Percentiles rank a stretch among this genome's conserved stretches.
phyloP scores from a whole-genome alignment of 2,888 invertebrate species.

The Anagyrus pseudococci region DNA sequence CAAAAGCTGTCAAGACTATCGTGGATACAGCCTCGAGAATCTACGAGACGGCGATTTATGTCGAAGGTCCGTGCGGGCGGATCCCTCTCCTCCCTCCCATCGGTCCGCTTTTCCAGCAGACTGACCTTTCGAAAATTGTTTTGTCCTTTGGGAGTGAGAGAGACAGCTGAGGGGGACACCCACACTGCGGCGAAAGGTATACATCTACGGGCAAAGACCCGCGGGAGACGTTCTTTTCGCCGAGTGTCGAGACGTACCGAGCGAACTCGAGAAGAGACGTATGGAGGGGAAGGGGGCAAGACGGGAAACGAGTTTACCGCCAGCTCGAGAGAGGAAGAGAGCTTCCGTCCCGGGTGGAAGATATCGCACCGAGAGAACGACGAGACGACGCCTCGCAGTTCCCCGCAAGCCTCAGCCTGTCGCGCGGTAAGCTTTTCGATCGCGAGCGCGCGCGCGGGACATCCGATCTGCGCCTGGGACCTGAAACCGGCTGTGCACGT shows the following conservation, averaged over 20 bases:
- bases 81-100: too few relatives aligned
- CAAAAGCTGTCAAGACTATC: too few relatives aligned
- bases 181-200: too few relatives aligned
- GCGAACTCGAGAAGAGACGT: too few relatives aligned
- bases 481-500: background rate
- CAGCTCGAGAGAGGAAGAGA: too few relatives aligned
- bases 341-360: conserved; percentile 1
- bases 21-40: too few relatives aligned
- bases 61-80: too few relatives aligned
- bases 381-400: conserved; percentile 13
- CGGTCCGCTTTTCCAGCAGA: conserved; percentile 10
- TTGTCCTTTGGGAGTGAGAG: conserved; percentile 23
- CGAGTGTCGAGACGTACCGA: too few relatives aligned
- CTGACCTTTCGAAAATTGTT: conserved; percentile 33
- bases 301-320: conserved; percentile 31
- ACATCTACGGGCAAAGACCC: background rate
- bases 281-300: background rate
- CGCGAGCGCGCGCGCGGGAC: conserved; percentile 11
- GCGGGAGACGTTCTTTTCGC: conserved; percentile 34
- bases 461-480: conserved; percentile 4
- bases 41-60: too few relatives aligned
- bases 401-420: background rate
- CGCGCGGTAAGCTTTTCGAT: conserved; percentile 15
- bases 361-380: conserved; percentile 23
- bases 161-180: background rate